Base-by-base conservation (phyloP, 2,113 vertebrate genomes). In the Muntiacus reevesi region DNA sequence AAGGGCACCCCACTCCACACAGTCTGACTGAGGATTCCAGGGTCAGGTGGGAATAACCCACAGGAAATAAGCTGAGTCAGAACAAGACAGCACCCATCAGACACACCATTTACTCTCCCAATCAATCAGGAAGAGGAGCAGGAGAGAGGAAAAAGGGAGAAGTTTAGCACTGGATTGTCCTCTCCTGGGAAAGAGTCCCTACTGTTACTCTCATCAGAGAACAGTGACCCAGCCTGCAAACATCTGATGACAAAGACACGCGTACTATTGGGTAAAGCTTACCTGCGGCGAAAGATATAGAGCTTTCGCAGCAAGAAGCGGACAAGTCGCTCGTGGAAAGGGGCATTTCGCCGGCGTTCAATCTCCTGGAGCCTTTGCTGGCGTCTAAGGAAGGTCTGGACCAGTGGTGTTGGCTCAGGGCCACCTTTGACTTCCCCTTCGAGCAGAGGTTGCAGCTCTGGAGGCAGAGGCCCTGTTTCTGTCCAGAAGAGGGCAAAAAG, bases 281-380 rank as follows among this genome's bases (percentile, higher is more conserved):
- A 99, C 99, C 99, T 99, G 91, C 99, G 99, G 3, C 99, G 99
- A 95, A 99, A 99, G 4, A 99, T 94, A 91, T 99, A 99, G 88
- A 99, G 99, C 60, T 99, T 99, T 94, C 99, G 99, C 91, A 98
- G 94, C 3, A 98, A 17, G 79, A 99, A 99, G n/a, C 99, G 99
- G 0, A 96, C 87, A 4, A 99, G 74, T 7, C 99, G 98, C 97
- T 99, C 99, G 0, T 98, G 55, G 28, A 98, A 17, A 0, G 99
- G 94, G 0, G 99, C 98, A 1, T 99, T 99, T 28, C 98, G 98
- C 25, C 99, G 98, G 2, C 98, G 99, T 84, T 99, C 99, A 74
- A 99, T 98, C 88, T 99, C 99, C 97, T 99, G 99, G 88, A 99
- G 98, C 15, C 98, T 99, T 54, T 95, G 99, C 97, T 99, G 99